Evolutionary conservation across 2,888 invertebrate species (phyloP).

Genomic region (Embidobia sp.): DNA sequence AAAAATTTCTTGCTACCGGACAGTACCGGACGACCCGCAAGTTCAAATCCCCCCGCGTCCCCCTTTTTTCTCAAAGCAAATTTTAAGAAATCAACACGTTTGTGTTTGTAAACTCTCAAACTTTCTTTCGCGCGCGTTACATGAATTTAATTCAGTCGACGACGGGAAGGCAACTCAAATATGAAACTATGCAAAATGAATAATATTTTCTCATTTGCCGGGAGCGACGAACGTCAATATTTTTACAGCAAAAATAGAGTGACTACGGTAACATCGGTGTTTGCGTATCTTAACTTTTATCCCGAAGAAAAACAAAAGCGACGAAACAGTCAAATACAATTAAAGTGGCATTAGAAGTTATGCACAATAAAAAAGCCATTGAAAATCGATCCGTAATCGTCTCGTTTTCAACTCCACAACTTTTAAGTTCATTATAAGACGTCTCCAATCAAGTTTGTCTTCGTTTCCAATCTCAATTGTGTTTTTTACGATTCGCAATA

Average conservation of each 20-base stretch:
- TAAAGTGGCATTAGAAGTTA: no score
- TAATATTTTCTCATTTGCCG: slow-evolving; percentile 31
- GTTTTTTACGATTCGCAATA: no score
- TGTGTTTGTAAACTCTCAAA: slow-evolving; percentile 10
- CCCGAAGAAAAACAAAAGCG: slow-evolving; percentile 4
- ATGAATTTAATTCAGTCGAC: slow-evolving; percentile 20
- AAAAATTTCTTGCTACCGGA: no score
- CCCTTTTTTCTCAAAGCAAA: background rate
- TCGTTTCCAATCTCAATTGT: no score
- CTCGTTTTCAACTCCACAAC: no score
- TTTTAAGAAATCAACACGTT: slow-evolving; percentile 19
- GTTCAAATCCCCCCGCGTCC: slow-evolving; percentile 4
- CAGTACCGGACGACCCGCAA: no score
- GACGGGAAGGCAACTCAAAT: slow-evolving; percentile 24
- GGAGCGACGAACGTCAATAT: slow-evolving; percentile 17
- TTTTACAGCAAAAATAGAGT: slow-evolving; percentile 20
- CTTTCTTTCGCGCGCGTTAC: slow-evolving; percentile 11
- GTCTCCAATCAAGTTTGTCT: no score
- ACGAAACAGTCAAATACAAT: background rate
- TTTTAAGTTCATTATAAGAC: no score
- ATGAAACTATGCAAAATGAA: slow-evolving; percentile 31
- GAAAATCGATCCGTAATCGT: no score
- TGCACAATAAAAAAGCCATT: no score
- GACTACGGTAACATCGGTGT: slow-evolving; percentile 9
- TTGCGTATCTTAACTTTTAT: slow-evolving; percentile 10